Evolutionary conservation across 2,888 invertebrate species (phyloP).

Genomic region (Belgica antarctica): DNA sequence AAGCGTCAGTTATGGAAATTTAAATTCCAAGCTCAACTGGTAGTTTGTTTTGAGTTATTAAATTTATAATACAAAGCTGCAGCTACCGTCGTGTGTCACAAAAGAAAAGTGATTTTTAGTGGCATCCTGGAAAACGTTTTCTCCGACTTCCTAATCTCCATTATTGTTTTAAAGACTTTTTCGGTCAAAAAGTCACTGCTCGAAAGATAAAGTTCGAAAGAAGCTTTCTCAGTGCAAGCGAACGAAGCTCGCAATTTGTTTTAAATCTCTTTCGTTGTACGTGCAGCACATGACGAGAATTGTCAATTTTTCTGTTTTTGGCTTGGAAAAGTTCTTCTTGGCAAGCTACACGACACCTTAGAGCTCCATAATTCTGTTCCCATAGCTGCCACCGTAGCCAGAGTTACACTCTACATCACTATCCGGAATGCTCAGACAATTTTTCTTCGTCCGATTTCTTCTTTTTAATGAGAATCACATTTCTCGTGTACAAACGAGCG

Average conservation of each 20-base stretch:
- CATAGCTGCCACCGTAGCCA: too few species aligned
- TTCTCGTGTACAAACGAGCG: background rate
- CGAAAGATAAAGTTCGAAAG: background rate
- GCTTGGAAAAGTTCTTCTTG: too few species aligned
- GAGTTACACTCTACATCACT: too few species aligned
- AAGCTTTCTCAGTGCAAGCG: background rate
- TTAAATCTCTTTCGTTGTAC: constrained; percentile 16
- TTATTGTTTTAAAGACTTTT: background rate
- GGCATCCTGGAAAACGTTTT: too few species aligned
- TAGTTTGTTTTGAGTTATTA: background rate
- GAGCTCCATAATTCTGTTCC: background rate
- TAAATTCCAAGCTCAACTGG: background rate
- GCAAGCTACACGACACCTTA: too few species aligned
- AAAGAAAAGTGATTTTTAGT: background rate
- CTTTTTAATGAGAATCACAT: background rate
- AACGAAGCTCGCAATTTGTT: constrained; percentile 23
- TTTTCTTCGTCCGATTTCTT: background rate
- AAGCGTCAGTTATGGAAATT: background rate
- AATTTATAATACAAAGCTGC: background rate
- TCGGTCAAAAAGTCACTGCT: background rate
- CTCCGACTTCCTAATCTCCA: too few species aligned
- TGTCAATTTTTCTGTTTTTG: constrained; percentile 14
- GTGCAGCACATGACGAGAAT: constrained; percentile 29
- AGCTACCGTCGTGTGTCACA: constrained; percentile 1
- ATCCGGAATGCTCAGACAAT: background rate